Evolutionary conservation across 2,888 invertebrate genomes (phyloP).

Genomic region (Morpho helenor): DNA sequence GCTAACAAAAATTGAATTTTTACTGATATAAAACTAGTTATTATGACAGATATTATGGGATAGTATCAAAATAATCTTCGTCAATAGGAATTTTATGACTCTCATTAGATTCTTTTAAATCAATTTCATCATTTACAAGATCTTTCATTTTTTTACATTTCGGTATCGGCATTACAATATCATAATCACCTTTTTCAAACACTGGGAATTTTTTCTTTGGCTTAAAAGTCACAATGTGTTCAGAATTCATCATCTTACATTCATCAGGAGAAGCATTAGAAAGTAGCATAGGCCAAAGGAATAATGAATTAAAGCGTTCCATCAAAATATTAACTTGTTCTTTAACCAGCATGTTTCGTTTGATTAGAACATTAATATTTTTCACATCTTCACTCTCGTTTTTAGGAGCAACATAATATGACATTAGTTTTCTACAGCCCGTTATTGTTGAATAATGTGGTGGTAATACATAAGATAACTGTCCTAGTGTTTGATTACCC

Average conservation of each 20-base stretch:
- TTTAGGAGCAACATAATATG: slow-evolving; percentile 29
- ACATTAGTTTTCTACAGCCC: slow-evolving; percentile 52
- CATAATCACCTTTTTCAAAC: slow-evolving; percentile 10
- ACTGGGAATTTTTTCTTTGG: background rate
- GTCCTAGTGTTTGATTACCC: slow-evolving; percentile 38
- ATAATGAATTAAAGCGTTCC: slow-evolving; percentile 50
- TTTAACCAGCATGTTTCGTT: slow-evolving; percentile 39
- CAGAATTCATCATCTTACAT: background rate
- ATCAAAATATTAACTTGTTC: slow-evolving; percentile 39
- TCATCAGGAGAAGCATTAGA: slow-evolving; percentile 33
- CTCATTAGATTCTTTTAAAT: background rate
- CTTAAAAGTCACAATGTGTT: background rate
- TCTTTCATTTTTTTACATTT: background rate
- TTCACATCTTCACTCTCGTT: slow-evolving; percentile 20
- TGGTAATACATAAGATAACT: slow-evolving; percentile 46
- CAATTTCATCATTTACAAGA: background rate
- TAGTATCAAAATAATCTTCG: slow-evolving; percentile 1
- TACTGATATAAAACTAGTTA: too few species aligned
- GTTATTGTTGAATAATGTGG: slow-evolving; percentile 56
- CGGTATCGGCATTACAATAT: slow-evolving; percentile 3
- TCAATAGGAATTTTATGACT: slow-evolving; percentile 1
- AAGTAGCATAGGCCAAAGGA: slow-evolving; percentile 58
- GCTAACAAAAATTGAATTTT: too few species aligned
- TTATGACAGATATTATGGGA: background rate
- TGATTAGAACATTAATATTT: slow-evolving; percentile 35